These are phyloP conservation scores for Cladopsammia gracilis DNA, from an alignment of 64 coral and sea anemone species.

Conservation along the genomic window DNA sequence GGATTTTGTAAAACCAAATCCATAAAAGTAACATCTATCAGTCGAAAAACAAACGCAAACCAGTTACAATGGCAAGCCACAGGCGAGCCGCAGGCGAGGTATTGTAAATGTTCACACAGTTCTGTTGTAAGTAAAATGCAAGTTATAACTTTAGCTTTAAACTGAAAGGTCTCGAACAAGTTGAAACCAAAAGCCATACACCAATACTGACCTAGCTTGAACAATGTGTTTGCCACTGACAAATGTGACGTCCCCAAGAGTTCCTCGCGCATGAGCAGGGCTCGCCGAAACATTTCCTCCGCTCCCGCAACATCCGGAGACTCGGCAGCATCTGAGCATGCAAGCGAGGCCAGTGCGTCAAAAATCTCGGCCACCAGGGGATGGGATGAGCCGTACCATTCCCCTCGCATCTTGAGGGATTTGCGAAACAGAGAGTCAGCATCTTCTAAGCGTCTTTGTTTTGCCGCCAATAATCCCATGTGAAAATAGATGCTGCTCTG, in stretches of 20 bases:
- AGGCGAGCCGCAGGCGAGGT: no score
- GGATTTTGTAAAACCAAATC: no score
- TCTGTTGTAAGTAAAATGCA: no score
- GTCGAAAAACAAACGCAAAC: no score
- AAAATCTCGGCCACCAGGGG: slow-evolving; percentile 85
- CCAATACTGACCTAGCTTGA: slow-evolving; percentile 81
- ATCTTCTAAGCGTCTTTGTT: slow-evolving; percentile 65
- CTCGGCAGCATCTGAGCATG: slow-evolving; percentile 52
- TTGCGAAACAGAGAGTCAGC: slow-evolving; percentile 68
- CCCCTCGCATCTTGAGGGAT: slow-evolving; percentile 72
- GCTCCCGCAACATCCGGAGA: slow-evolving; percentile 46
- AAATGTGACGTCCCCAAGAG: slow-evolving; percentile 82
- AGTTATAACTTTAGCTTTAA: no score
- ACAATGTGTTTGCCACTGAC: slow-evolving; percentile 84
- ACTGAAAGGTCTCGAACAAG: not conserved
- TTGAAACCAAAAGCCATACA: not conserved
- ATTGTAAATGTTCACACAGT: no score
- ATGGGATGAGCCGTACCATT: slow-evolving; percentile 94
- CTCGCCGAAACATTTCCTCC: slow-evolving; percentile 86
- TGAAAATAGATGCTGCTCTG: slow-evolving; percentile 80
- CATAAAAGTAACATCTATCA: no score
- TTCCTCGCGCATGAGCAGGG: slow-evolving; percentile 87
- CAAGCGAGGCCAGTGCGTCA: slow-evolving; percentile 79
- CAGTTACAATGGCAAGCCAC: no score
- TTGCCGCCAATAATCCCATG: slow-evolving; percentile 83